Evolutionary conservation across 30 jellyfish, hydroid and myxozoan species (phyloP).

Genomic region (Chironex yamaguchii): DNA sequence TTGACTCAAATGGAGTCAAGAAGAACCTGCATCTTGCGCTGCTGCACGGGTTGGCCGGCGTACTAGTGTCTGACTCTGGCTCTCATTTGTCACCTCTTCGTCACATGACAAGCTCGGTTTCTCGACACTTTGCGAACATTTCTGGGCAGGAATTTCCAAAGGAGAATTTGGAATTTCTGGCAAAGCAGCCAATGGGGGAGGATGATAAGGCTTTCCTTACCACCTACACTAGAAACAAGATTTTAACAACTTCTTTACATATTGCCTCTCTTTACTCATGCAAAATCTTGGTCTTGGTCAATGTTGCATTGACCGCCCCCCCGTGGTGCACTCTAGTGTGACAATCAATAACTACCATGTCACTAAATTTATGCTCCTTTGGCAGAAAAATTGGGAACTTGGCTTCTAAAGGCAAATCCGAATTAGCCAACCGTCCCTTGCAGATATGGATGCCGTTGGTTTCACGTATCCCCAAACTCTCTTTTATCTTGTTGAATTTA

Average conservation of each 20-base stretch:
- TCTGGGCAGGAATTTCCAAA: no score
- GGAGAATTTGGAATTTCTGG: no score
- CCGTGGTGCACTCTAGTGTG: background rate
- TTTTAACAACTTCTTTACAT: background rate
- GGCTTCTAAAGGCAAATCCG: background rate
- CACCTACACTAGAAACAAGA: constrained; percentile 1
- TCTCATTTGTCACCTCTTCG: no score
- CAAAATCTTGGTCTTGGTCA: constrained; percentile 23
- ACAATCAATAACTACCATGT: background rate
- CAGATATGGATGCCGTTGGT: background rate
- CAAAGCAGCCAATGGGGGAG: constrained; percentile 30
- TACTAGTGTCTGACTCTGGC: no score
- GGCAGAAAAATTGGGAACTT: constrained; percentile 34
- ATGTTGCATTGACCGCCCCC: constrained; percentile 10
- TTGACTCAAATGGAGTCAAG: no score
- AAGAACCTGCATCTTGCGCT: no score
- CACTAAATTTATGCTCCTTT: background rate
- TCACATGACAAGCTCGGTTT: no score
- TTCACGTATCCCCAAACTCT: background rate
- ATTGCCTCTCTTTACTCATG: constrained; percentile 23
- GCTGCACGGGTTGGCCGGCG: no score
- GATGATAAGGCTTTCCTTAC: constrained; percentile 10
- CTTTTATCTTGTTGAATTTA: background rate
- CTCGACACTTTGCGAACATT: no score
- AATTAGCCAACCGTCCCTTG: constrained; percentile 21